Evolutionary conservation across 1,140 invertebrate species (phyloP).

Genomic region (Drepana arcuata): DNA sequence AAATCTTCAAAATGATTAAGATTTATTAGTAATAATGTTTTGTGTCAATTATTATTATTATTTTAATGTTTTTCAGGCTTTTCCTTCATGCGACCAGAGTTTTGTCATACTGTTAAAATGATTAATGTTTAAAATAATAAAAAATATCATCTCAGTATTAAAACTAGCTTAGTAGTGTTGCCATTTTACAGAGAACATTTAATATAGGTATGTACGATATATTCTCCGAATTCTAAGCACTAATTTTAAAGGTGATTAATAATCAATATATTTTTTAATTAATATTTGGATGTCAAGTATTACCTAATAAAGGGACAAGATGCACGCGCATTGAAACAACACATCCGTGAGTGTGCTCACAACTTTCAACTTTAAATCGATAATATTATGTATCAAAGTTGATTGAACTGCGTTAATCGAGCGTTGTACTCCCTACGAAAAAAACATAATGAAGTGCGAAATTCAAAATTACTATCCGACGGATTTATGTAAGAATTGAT

Average conservation of each 20-base stretch:
- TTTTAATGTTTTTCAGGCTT: too few species aligned
- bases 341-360: too few species aligned
- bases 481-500: conserved; percentile 36
- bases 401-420: not conserved
- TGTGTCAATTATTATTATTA: too few species aligned
- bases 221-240: too few species aligned
- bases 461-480: conserved; percentile 30
- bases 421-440: not conserved
- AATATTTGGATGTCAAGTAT: conserved; percentile 9
- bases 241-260: too few species aligned
- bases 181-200: conserved; percentile 34
- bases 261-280: conserved; percentile 1
- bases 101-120: too few species aligned
- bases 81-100: conserved; percentile 4
- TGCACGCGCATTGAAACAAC: too few species aligned
- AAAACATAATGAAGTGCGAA: conserved; percentile 8
- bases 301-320: conserved; percentile 2
- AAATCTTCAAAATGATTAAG: too few species aligned
- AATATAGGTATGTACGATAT: too few species aligned
- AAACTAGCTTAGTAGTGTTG: conserved; percentile 47
- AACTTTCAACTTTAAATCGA: not conserved
- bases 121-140: too few species aligned
- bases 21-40: too few species aligned
- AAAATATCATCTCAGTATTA: conserved; percentile 54
- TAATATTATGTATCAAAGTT: not conserved